Base-by-base conservation (phyloP, 2,888 invertebrate species). In the Cordylochernes scorpioides region DNA sequence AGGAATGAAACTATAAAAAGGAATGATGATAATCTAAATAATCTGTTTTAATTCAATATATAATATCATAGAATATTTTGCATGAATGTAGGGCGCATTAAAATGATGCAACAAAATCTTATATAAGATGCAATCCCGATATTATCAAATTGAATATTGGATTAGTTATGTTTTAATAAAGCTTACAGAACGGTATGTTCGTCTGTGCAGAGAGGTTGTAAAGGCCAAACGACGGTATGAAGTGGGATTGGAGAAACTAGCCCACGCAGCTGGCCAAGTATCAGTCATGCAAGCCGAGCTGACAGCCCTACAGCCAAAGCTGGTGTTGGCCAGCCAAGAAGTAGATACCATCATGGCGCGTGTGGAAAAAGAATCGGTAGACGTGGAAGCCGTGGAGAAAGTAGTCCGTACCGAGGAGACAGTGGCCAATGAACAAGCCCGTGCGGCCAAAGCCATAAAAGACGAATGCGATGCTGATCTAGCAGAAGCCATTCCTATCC, bases 401-500 rank as follows among this genome's bases (percentile, higher is more conserved):
- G 72, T 71, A 41, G 40, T 88, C 0, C 82, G 75, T 14, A 84
- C 80, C 0, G 88, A 91, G 50, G 88, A 88, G 52, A 80, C 80
- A 0, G 60, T 84, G 1, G 86, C 88, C 3, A 88, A 58, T 51
- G 80, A 82, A 50, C 82, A 58, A 17, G 86, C 88, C 0, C 84
- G 82, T 1, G 78, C 77, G 0, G 78, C 88, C 1, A 84, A 88
- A 49, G 84, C 82, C 5, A 91, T 91, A 43, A 86, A 86, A 48
- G 84, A 86, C 51, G 91, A 94, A 51, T 94, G 91, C 54, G 91
- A 91, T 56, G 74, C 77, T 15, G 91, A 94, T 52, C 55, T 94
- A 31, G 80, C 84, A 0, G 86, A 88, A 51, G 91, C 91, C 0
- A 80, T 84, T 31, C 91, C 91, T 0, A 86, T 88, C 0, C 57